Percentiles rank a stretch among this genome's conserved stretches.
Evolutionary conservation across 1,140 invertebrate genomes (phyloP).

Genomic region (Temnothorax nylanderi): DNA sequence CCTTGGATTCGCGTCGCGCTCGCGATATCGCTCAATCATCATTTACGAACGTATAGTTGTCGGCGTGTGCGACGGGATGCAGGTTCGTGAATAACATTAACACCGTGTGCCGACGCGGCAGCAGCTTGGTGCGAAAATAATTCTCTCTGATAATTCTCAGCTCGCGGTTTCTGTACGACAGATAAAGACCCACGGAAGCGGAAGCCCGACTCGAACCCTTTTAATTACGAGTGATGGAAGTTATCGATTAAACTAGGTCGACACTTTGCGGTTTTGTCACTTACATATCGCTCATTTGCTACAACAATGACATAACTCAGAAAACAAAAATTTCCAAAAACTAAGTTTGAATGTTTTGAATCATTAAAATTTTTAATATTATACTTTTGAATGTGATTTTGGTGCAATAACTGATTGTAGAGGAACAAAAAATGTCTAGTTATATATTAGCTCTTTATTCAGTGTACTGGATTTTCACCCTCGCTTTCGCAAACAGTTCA

Average conservation of each 20-base stretch:
- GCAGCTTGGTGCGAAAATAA: neutral
- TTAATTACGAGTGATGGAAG: constrained; percentile 8
- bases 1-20: neutral
- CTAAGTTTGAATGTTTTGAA: too few relatives aligned
- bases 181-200: constrained; percentile 15
- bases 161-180: neutral
- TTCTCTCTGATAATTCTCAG: constrained; percentile 3
- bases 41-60: neutral
- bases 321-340: too few relatives aligned
- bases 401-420: too few relatives aligned
- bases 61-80: neutral
- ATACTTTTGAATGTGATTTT: too few relatives aligned
- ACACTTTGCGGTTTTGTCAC: neutral
- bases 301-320: too few relatives aligned
- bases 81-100: neutral
- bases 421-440: too few relatives aligned
- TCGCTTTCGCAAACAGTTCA: too few relatives aligned
- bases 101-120: too few relatives aligned
- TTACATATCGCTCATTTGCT: neutral
- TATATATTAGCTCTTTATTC: too few relatives aligned
- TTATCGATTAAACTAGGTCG: neutral
- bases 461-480: too few relatives aligned
- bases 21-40: constrained; percentile 11
- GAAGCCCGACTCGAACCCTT: neutral
- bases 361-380: too few relatives aligned